Base-by-base conservation (phyloP, 2,113 vertebrate genomes). In the Todiramphus saurophagus region DNA sequence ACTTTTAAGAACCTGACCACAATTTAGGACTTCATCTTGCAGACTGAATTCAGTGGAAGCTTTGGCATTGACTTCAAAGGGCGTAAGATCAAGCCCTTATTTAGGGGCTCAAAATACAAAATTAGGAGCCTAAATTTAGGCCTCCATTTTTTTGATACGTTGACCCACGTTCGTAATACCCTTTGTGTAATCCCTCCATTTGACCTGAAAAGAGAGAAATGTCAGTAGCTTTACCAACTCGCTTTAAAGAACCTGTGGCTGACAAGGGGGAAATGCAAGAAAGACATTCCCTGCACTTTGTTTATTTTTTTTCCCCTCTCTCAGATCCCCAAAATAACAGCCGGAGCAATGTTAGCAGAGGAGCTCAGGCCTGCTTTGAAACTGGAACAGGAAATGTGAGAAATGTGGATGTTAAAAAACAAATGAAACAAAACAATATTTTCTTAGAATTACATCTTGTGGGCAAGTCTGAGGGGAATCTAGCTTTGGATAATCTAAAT, bases 401-500 rank as follows among this genome's bases (percentile, higher is more conserved):
- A 97, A 96, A 96, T 63, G 76, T 50, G 85, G 76, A 85, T 3
- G 7, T 91, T 83, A 91, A 94, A 94, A 95, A 94, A 8, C 30
- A 91, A 95, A 94, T 37, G 16, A 95, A 95, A 84, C 16, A 83
- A 76, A 96, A 55, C 50, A 96, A 24, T 78, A 77, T 95, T 95
- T 96, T 96, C 87, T 92, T 92, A 94, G 93, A 90, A 96, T 94
- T 96, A 33, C 76, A 90, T 94, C 50, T 94, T 70, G 74, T 88
- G 79, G 75, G 55, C 58, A 80, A 75, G 85, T 91, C 94, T 27
- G 37, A 75, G 58, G 91, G 94, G 73, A 79, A 95, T 91, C 87
- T 94, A 70, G 80, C 80, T 94, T 94, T 94, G 92, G 87, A 96
- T 91, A 90, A 87, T 91, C 80, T 88, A 89, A 97, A 97, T 91